A percentile compares a stretch with the other conserved stretches of the same genome.
phyloP scores from a whole-genome alignment of 1,140 invertebrate species.

The Trissolcus basalis region DNA sequence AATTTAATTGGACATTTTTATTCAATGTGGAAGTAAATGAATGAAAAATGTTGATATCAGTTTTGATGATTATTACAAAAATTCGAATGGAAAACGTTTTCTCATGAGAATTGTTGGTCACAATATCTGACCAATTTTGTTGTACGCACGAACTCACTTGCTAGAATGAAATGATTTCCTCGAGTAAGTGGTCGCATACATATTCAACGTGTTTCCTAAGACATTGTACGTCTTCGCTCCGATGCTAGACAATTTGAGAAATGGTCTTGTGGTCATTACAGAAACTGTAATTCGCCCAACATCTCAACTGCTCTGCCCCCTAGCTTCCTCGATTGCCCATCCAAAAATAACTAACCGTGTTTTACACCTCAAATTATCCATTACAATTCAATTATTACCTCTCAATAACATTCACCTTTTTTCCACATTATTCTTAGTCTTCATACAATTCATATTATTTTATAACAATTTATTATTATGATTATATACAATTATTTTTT shows the following conservation, averaged over 20 bases:
- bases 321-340: too few species aligned
- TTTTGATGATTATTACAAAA: background rate
- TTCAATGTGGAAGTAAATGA: too few species aligned
- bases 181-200: constrained; percentile 1
- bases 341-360: too few species aligned
- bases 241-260: constrained; percentile 7
- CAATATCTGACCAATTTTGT: background rate
- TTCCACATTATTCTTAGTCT: too few species aligned
- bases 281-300: background rate
- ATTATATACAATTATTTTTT: too few species aligned
- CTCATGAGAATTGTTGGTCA: background rate
- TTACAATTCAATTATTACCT: too few species aligned
- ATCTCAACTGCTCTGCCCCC: background rate
- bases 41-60: too few species aligned
- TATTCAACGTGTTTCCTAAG: constrained; percentile 1
- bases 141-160: background rate
- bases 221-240: constrained; percentile 3
- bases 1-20: too few species aligned
- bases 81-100: background rate
- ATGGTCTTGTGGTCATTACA: constrained; percentile 10
- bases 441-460: too few species aligned
- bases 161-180: constrained; percentile 1
- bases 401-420: too few species aligned
- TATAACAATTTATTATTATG: too few species aligned
- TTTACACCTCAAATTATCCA: too few species aligned